Percentiles rank a stretch among this genome's conserved stretches.
Evolutionary conservation across 2,888 invertebrate genomes (phyloP).

Genomic region (Ochropleura leucogaster): DNA sequence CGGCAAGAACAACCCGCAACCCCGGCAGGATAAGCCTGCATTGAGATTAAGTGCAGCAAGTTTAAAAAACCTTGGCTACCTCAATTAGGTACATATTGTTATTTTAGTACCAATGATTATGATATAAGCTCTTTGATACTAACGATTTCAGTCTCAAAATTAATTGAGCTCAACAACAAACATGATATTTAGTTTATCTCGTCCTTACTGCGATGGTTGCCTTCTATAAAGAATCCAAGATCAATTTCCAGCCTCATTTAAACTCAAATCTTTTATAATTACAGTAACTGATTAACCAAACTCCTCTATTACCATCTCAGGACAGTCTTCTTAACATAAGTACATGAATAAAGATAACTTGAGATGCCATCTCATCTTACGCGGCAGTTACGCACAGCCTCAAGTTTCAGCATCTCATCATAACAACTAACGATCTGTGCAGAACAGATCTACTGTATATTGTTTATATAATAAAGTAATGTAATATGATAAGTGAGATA

Average conservation of each 20-base stretch:
- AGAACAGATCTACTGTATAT: slow-evolving; percentile 41
- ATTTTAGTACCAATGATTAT: background rate
- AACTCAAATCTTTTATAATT: background rate
- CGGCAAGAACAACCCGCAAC: too few relatives aligned
- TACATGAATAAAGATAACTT: slow-evolving; percentile 22
- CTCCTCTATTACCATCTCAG: slow-evolving; percentile 16
- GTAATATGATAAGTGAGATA: slow-evolving; percentile 46
- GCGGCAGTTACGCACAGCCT: slow-evolving; percentile 43
- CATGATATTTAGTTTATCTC: background rate
- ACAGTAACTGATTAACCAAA: slow-evolving; percentile 1
- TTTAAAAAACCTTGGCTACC: background rate
- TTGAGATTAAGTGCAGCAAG: too few relatives aligned
- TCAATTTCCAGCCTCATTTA: background rate
- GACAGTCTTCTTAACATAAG: slow-evolving; percentile 18
- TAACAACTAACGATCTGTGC: slow-evolving; percentile 34
- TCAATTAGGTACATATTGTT: background rate
- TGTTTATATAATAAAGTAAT: slow-evolving; percentile 59
- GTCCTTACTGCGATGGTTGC: background rate
- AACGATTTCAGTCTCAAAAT: too few relatives aligned
- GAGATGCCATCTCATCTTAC: slow-evolving; percentile 47
- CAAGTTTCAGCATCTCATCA: slow-evolving; percentile 61
- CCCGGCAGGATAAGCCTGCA: too few relatives aligned
- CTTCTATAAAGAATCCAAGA: background rate
- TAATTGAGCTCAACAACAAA: background rate
- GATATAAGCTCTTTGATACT: background rate